Percentiles rank a stretch among this genome's conserved stretches.
These are phyloP conservation scores for Sminthurides aquaticus DNA, from an alignment of 2,888 invertebrate species.

Conservation along the genomic window DNA sequence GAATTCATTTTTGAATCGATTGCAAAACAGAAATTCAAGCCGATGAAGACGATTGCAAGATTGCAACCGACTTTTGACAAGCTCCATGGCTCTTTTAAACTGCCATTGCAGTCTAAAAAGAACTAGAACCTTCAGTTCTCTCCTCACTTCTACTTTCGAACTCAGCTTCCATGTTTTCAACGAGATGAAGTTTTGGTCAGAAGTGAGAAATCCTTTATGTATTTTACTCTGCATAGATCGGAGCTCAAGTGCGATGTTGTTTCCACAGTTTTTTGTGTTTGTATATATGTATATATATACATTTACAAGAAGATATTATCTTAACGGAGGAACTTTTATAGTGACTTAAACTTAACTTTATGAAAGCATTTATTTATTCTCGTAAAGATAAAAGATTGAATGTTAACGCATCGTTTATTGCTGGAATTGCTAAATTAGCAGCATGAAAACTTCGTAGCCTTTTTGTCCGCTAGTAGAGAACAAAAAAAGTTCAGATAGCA, in stretches of 20 bases:
- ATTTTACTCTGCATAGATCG: too few relatives aligned
- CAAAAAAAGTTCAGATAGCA: too few relatives aligned
- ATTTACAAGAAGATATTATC: background rate
- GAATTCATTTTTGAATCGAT: slow-evolving; percentile 29
- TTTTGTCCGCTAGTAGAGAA: too few relatives aligned
- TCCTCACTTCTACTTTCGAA: background rate
- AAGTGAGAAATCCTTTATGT: background rate
- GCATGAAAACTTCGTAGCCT: too few relatives aligned
- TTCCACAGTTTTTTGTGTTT: background rate
- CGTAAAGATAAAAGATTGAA: too few relatives aligned
- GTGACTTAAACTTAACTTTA: background rate
- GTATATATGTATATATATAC: background rate
- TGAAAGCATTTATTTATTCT: too few relatives aligned
- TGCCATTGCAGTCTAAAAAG: background rate
- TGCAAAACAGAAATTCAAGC: slow-evolving; percentile 24
- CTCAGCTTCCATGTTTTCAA: too few relatives aligned
- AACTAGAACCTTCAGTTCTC: background rate
- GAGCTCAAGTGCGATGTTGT: too few relatives aligned
- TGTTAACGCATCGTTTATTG: too few relatives aligned
- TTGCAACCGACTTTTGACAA: slow-evolving; percentile 1
- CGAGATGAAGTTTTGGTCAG: background rate
- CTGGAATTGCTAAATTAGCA: too few relatives aligned
- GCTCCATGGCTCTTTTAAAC: background rate
- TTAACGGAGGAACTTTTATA: background rate
- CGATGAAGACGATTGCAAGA: slow-evolving; percentile 18